Base-by-base conservation (phyloP, 2,113 vertebrate genomes). In the Neotragus moschatus region DNA sequence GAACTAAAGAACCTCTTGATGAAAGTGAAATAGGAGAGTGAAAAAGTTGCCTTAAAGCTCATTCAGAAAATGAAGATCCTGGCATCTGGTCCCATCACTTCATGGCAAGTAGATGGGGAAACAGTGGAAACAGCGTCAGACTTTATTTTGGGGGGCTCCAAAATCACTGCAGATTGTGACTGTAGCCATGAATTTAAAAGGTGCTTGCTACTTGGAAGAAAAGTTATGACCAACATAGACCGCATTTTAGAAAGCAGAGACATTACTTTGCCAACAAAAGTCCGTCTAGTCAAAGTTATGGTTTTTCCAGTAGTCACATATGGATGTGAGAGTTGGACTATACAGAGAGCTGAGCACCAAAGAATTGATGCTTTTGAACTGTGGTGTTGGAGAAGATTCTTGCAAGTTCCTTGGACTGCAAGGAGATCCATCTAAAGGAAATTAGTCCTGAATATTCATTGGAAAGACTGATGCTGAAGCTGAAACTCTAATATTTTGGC, bases 141-240 rank as follows among this genome's bases (percentile, higher is more conserved):
- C 17, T 36, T 66, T 21, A 36, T 11, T 66, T 66, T 66, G 0
- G 0, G 4, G 61, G 33, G 33, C 63, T n/a, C 33, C 33, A 66
- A 66, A n/a, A n/a, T n/a, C 61, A 66, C 33, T 36, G 63, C 1
- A 66, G 33, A 66, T 66, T 1, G 17, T 66, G 63, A 36, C 8
- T 66, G 17, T 9, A 36, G 33, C 17, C 63, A 66, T 36, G 33
- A 66, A 66, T 11, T 66, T 36, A 36, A 36, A 66, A 66, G 63
- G 1, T 0, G 0, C 4, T 66, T 36, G 2, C 63, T 66, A 1
- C 33, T 66, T 66, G 33, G 33, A 66, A 36, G 17, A 10, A 36
- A 66, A 66, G 8, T 19, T 21, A 36, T 66, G 63, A 66, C 17
- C 33, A 36, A 36, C 17, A 0, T 66, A 19, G 63, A 21, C 0